Evolutionary conservation across 2,113 vertebrate species (phyloP).

Genomic region (Meriones unguiculatus): DNA sequence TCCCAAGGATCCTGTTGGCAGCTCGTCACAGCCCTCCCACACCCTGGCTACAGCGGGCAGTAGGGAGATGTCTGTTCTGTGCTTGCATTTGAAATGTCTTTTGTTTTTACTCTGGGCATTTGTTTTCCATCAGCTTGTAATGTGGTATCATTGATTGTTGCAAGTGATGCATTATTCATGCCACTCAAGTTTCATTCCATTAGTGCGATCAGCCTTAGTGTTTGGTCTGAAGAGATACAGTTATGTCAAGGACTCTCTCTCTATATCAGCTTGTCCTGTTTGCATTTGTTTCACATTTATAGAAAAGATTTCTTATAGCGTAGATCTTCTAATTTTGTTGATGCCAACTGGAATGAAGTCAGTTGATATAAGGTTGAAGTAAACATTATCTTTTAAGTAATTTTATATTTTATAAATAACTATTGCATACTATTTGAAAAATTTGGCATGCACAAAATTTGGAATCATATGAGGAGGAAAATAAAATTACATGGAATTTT

Average conservation of each 20-base stretch:
- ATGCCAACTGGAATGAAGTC: conserved; percentile 17
- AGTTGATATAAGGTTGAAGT: conserved; percentile 15
- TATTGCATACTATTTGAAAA: conserved; percentile 43
- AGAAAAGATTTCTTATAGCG: conserved; percentile 60
- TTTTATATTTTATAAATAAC: conserved; percentile 47
- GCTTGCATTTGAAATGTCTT: conserved; percentile 82
- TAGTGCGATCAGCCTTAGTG: conserved; percentile 81
- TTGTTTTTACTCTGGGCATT: conserved; percentile 81
- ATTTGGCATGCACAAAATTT: not conserved
- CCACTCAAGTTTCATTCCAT: conserved; percentile 85
- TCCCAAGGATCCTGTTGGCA: conserved; percentile 52
- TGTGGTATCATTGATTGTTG: conserved; percentile 81
- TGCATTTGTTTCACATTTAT: conserved; percentile 58
- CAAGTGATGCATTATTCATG: conserved; percentile 88
- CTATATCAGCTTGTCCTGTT: conserved; percentile 46
- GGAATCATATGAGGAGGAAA: conserved; percentile 20
- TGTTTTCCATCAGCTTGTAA: conserved; percentile 84
- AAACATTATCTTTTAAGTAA: conserved; percentile 41
- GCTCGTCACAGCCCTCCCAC: conserved; percentile 36
- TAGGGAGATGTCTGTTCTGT: conserved; percentile 77
- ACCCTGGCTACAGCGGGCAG: conserved; percentile 62
- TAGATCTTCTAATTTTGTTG: conserved; percentile 72
- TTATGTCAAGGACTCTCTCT: conserved; percentile 75
- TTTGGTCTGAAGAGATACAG: conserved; percentile 75
- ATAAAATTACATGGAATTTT: conserved; percentile 26